Base-by-base conservation (phyloP, 2,113 vertebrate species). In the Cebus imitator region DNA sequence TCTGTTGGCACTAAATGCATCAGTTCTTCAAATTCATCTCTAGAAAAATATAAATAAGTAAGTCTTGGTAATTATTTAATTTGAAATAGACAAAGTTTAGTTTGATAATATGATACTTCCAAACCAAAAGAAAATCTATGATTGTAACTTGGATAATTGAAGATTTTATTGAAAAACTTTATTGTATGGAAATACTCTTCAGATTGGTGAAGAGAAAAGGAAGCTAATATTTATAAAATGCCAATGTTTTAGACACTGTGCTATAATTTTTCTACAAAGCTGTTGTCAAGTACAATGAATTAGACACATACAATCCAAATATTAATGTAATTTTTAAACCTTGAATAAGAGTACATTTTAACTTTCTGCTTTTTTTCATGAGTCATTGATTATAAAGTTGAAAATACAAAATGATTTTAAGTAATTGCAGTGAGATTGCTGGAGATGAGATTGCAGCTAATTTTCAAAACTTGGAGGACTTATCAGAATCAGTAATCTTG, bases 221-320 rank as follows among this genome's bases (percentile, higher is more conserved):
- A 89, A 91, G 88, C 14, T n/a, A 82, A 79, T 96, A 87, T 84
- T 94, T 48, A 93, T 35, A 73, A 86, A 89, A 83, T 58, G 50
- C 0, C 18, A 35, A 68, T 48, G 11, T 35, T 87, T 85, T 86
- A 82, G 50, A 37, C 11, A 85, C 9, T 50, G 16, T 61, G 43
- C 9, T 92, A 64, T 35, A 96, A 57, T 78, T 82, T 73, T 94
- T 87, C 35, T 70, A 89, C 55, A 82, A 82, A 95, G 2, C n/a
- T 82, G 23, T 79, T n/a, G 90, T 92, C 35, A 86, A 72, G 8
- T 43, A 89, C 37, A 17, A 94, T 73, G 58, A 85, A 58, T 95
- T 64, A 92, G 13, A 89, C 8, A 55, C 78, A 88, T 30, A 61
- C 14, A 95, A 94, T 18, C 27, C 78, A 88, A 96, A 94, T 73